Evolutionary conservation across 2,113 vertebrate genomes (phyloP), one percentile per base, ranked within the genome.

Genomic region (Crocuta crocuta): DNA sequence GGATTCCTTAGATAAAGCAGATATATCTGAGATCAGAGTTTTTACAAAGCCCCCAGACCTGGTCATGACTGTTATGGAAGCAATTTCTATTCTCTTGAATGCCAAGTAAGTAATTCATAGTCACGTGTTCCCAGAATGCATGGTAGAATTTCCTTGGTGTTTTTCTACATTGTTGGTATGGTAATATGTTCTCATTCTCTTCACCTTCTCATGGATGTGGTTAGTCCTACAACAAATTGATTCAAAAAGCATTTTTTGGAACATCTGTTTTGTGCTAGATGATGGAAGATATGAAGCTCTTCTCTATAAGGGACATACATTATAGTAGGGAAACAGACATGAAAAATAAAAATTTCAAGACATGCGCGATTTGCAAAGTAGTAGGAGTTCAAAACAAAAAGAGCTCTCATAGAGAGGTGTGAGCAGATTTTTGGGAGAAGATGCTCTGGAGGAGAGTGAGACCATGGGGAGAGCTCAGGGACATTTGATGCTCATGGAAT

Each of bases 1-100:
- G 74, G 99, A 98, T 58, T 98, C 99, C n/a, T 98, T 99, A 76
- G 98, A 99, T 97, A 99, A 99, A 97, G 99, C 99, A 5, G 99
- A 99, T 96, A 99, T 99, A 94, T 99, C 99, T 61, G 99, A 99
- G 98, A 99, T 99, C 83, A 98, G 99, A 90, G 99, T 99, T 91
- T 99, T 99, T 97, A 99, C 99, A 92, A 99, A 99, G 89, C 99
- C 99, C 12, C 99, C 99, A 16, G 99, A 99, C 96, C 28, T 99
- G 66, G 99, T 99, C 97, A 99, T 99, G 99, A 99, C 98, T 0
- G 99, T 99, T 35, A 99, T 99, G 99, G 99, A 99, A 98, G 98
- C 99, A 2, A 98, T 99, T 89, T 99, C 98, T 97, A 99, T 99
- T 98, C 98, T 99, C 94, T 98, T 99, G 87, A 98, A 98, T 97